phyloP scores from a whole-genome alignment of 2,113 vertebrate species.

The Ellobius talpinus region DNA sequence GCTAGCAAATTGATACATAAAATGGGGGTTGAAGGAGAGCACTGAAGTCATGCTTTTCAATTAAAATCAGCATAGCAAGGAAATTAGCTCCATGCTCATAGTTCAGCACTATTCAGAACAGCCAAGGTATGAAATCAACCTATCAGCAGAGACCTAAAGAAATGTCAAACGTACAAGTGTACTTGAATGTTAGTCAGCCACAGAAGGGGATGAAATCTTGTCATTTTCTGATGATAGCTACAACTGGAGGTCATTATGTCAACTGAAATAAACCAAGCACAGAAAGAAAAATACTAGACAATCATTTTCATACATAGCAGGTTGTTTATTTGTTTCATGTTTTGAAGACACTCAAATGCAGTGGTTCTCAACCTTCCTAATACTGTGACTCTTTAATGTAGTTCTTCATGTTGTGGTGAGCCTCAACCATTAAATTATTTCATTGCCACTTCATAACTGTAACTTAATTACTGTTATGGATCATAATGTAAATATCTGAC shows the following conservation, averaged over 20 bases:
- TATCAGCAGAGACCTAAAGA: background rate
- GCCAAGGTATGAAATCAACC: background rate
- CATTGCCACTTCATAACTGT: background rate
- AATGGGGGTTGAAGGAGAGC: constrained; percentile 5
- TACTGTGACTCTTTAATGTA: background rate
- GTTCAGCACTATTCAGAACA: background rate
- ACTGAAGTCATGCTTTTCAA: background rate
- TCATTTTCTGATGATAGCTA: background rate
- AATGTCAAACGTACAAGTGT: background rate
- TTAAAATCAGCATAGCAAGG: background rate
- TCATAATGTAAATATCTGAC: background rate
- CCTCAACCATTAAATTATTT: background rate
- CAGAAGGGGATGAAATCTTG: background rate
- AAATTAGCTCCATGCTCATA: background rate
- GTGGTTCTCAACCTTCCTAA: background rate
- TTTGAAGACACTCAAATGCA: background rate
- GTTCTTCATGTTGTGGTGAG: background rate
- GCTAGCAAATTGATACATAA: background rate
- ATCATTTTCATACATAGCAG: background rate
- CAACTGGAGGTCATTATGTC: background rate
- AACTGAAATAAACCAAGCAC: background rate
- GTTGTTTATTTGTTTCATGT: background rate
- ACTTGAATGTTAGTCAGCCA: background rate
- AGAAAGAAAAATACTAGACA: background rate
- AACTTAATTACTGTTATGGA: background rate